A percentile compares a stretch with the other conserved stretches of the same genome.
Evolutionary conservation across 2,113 vertebrate species (phyloP).

Genomic region (Rostratula benghalensis): DNA sequence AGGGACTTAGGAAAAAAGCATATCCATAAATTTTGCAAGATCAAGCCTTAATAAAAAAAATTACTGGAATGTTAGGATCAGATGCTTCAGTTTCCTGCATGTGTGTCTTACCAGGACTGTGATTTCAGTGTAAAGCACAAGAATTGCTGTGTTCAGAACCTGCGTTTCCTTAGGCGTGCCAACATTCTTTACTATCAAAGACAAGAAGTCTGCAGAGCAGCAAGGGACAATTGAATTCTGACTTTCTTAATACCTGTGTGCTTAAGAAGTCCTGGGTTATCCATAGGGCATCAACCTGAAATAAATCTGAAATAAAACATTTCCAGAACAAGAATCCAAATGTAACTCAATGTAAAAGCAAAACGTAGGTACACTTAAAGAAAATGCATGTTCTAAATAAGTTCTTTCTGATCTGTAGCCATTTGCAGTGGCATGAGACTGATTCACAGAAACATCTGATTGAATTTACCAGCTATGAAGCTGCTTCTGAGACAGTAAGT

Average conservation of each 20-base stretch:
- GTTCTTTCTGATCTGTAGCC: not conserved
- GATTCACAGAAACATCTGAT: not conserved
- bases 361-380: not conserved
- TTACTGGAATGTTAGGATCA: not conserved
- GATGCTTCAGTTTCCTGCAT: not conserved
- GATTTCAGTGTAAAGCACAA: not conserved
- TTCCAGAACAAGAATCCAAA: not conserved
- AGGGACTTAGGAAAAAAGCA: not conserved
- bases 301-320: not conserved
- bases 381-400: not conserved
- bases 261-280: not conserved
- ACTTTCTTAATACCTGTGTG: not conserved
- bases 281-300: not conserved
- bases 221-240: not conserved
- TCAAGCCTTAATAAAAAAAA: not conserved
- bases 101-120: not conserved
- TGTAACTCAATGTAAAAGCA: not conserved
- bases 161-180: not conserved
- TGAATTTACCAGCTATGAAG: not conserved
- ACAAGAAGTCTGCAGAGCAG: not conserved
- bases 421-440: not conserved
- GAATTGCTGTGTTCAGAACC: not conserved
- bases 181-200: not conserved
- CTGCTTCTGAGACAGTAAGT: not conserved
- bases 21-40: not conserved